phyloP scores from a whole-genome alignment of 2,113 vertebrate genomes.

The Spea bombifrons region DNA sequence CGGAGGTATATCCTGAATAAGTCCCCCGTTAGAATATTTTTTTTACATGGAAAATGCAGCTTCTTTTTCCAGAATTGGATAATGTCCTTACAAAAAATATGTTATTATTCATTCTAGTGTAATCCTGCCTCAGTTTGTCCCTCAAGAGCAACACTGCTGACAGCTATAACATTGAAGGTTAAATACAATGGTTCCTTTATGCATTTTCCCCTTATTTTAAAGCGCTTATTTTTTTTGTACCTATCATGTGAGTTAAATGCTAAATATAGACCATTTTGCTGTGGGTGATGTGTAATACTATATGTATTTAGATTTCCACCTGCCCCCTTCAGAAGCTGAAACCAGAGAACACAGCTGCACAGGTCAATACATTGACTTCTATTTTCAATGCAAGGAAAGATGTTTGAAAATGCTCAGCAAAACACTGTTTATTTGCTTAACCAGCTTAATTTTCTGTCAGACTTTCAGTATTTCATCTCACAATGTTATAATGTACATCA shows the following conservation, averaged over 20 bases:
- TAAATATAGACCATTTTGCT: constrained; percentile 24
- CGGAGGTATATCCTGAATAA: too few species aligned
- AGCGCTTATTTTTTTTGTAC: constrained; percentile 10
- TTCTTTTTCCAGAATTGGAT: neutral
- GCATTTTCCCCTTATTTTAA: neutral
- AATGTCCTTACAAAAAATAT: neutral
- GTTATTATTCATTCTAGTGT: too few species aligned
- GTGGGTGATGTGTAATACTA: constrained; percentile 29
- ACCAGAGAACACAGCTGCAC: constrained; percentile 13
- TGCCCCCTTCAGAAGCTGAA: neutral
- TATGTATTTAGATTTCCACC: constrained; percentile 15
- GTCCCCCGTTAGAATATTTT: too few species aligned
- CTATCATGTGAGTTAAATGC: constrained; percentile 5
- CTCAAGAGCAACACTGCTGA: neutral
- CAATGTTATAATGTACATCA: too few species aligned
- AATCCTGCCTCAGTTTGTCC: neutral
- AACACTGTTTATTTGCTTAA: neutral
- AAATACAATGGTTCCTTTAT: neutral
- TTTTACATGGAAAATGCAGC: too few species aligned
- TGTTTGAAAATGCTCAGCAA: neutral
- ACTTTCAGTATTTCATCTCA: neutral
- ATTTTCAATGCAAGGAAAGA: constrained; percentile 19
- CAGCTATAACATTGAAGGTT: neutral
- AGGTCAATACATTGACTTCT: constrained; percentile 21
- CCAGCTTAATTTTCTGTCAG: neutral